Evolutionary conservation across 2,113 vertebrate genomes (phyloP).

Genomic region (Malurus melanocephalus): DNA sequence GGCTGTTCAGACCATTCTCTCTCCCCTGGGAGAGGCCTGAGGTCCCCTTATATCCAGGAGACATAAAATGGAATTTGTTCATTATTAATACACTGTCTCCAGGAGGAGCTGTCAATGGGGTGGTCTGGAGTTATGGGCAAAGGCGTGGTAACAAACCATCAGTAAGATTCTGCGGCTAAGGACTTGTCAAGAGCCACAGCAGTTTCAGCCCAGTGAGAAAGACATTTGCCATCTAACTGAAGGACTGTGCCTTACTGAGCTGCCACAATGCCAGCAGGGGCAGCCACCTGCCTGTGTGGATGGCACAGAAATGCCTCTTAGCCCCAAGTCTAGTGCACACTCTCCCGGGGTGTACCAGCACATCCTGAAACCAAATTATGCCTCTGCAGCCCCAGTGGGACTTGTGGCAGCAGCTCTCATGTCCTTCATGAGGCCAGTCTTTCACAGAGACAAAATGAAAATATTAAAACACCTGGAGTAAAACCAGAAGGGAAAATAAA

Average conservation of each 20-base stretch:
- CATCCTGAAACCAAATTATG: neutral
- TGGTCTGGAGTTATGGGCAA: fast-evolving
- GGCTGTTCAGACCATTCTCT: neutral
- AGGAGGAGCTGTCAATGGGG: neutral
- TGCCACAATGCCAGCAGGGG: neutral
- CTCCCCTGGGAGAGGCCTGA: neutral
- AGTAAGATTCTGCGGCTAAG: neutral
- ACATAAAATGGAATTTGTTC: slow-evolving; percentile 28
- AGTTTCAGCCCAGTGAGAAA: neutral
- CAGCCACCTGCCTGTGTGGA: neutral
- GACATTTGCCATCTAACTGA: neutral
- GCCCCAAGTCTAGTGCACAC: fast-evolving
- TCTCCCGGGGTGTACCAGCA: fast-evolving
- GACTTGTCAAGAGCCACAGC: neutral
- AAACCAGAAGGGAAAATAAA: slow-evolving; percentile 30
- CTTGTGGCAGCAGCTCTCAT: neutral
- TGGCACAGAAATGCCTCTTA: neutral
- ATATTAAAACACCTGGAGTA: neutral
- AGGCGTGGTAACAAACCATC: neutral
- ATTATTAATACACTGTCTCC: slow-evolving; percentile 8
- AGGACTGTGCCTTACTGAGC: neutral
- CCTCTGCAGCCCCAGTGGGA: neutral
- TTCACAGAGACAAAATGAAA: neutral
- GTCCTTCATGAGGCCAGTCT: neutral
- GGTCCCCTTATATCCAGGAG: neutral